A percentile compares a stretch with the other conserved stretches of the same genome.
Evolutionary conservation across 2,113 vertebrate genomes (phyloP).

Genomic region (Phocoena phocoena): DNA sequence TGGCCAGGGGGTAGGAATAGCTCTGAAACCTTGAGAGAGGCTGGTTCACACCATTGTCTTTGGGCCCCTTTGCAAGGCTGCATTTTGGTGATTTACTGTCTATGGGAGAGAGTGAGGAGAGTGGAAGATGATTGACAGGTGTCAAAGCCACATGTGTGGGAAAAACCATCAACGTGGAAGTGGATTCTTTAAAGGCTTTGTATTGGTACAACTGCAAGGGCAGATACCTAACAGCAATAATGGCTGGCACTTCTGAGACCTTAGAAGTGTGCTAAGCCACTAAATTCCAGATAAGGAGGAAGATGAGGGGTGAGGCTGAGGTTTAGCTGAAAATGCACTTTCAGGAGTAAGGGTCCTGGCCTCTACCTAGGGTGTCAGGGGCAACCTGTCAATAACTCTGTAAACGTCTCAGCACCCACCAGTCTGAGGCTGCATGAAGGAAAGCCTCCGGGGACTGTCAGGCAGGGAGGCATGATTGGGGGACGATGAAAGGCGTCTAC

Average conservation of each 20-base stretch:
- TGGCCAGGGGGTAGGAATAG: neutral
- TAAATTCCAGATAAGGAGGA: neutral
- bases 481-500: too few relatives aligned
- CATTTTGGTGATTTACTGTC: neutral
- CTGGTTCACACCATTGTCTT: neutral
- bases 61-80: neutral
- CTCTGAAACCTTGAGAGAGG: too few relatives aligned
- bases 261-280: neutral
- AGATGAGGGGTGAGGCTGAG: neutral
- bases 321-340: neutral
- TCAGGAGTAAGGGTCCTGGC: neutral
- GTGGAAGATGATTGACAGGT: neutral
- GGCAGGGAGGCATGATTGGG: neutral
- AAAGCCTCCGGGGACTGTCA: neutral
- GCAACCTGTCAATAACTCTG: neutral
- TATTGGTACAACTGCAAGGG: neutral
- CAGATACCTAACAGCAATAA: fast-evolving
- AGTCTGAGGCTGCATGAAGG: neutral
- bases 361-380: neutral
- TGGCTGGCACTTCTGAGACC: neutral
- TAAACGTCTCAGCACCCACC: neutral
- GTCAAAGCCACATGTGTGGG: neutral
- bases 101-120: neutral
- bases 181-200: neutral
- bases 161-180: neutral